These are phyloP conservation scores for Tribolium madens DNA, from an alignment of 1,140 invertebrate genomes.

Conservation along the genomic window DNA sequence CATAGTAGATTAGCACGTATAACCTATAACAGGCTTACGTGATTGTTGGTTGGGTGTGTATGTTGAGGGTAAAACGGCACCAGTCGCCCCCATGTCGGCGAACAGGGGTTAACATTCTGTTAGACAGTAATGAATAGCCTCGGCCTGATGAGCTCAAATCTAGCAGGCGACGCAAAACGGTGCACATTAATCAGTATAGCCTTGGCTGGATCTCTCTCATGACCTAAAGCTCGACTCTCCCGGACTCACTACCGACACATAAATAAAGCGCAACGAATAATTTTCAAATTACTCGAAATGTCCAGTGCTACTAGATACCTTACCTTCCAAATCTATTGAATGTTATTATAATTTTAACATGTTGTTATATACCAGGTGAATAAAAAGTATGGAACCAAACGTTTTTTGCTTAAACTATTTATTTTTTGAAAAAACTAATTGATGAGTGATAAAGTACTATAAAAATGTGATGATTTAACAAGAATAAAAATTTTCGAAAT, in stretches of 20 bases:
- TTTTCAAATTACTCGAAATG: conserved; percentile 37
- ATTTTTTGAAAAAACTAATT: too few species aligned
- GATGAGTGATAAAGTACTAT: too few species aligned
- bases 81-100: conserved; percentile 45
- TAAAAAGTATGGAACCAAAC: too few species aligned
- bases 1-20: conserved; percentile 58
- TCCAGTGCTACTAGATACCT: too few species aligned
- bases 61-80: conserved; percentile 27
- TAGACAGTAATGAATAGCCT: conserved; percentile 61
- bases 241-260: conserved; percentile 46
- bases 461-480: too few species aligned
- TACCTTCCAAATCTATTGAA: too few species aligned
- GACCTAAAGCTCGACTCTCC: conserved; percentile 7
- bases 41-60: conserved; percentile 52
- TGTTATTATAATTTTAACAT: too few species aligned
- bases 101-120: conserved; percentile 51
- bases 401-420: too few species aligned
- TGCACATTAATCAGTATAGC: conserved; percentile 61
- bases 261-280: conserved; percentile 48
- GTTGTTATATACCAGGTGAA: too few species aligned
- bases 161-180: conserved; percentile 59
- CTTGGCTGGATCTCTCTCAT: conserved; percentile 52
- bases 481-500: too few species aligned
- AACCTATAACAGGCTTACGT: conserved; percentile 56
- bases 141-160: conserved; percentile 60